Conservation (phyloP, 2,888 invertebrate genomes). For the Priocnemis perturbator region DNA sequence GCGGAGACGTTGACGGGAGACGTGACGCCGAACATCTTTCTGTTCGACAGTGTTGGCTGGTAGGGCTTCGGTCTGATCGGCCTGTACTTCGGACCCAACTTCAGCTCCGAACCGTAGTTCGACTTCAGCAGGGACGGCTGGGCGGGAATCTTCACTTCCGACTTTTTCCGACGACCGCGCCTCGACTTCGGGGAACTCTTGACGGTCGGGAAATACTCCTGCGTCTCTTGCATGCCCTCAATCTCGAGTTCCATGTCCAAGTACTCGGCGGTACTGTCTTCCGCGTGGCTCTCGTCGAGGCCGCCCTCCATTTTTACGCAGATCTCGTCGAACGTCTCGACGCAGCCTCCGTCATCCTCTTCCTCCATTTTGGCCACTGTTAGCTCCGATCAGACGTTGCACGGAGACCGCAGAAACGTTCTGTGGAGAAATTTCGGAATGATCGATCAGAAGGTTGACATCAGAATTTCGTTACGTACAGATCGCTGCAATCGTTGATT, state of each 20-base stretch:
- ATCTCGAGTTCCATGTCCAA: conserved; percentile 11
- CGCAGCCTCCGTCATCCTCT: too few species aligned
- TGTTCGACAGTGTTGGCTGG: not conserved
- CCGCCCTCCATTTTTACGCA: too few species aligned
- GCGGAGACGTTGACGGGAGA: conserved; percentile 1
- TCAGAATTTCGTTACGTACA: too few species aligned
- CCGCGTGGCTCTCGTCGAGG: conserved; percentile 1
- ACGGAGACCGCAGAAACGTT: too few species aligned
- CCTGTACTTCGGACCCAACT: conserved; percentile 15
- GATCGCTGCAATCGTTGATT: too few species aligned
- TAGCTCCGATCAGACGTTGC: too few species aligned
- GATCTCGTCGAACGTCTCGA: too few species aligned
- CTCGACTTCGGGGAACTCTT: not conserved
- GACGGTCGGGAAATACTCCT: not conserved
- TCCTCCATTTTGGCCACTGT: too few species aligned
- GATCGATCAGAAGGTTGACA: too few species aligned
- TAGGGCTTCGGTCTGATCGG: conserved; percentile 31
- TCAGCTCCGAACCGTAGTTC: conserved; percentile 8
- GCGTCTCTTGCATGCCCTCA: not conserved
- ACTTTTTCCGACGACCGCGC: conserved; percentile 1
- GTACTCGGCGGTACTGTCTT: not conserved
- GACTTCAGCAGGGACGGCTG: conserved; percentile 13
- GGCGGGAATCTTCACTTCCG: conserved; percentile 2
- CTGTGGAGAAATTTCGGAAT: too few species aligned
- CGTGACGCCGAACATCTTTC: conserved; percentile 11